Percentiles rank a stretch among this genome's conserved stretches.
phyloP scores from a whole-genome alignment of 2,888 invertebrate genomes.

The Tricholauxania praeusta region DNA sequence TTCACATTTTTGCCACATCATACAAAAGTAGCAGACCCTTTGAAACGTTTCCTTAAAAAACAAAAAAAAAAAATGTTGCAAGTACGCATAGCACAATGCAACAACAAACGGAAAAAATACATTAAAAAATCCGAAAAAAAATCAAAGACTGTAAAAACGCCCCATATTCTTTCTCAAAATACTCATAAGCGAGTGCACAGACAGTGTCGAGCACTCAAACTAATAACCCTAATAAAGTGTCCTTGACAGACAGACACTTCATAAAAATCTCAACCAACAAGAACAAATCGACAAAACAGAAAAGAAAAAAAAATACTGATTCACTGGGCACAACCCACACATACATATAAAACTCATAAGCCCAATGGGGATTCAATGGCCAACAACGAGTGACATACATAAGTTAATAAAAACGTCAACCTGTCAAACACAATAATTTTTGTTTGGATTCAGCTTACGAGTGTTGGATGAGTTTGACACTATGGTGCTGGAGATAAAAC shows the following conservation, averaged over 20 bases:
- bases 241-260: slow-evolving; percentile 51
- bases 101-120: too few species aligned
- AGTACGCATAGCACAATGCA: too few species aligned
- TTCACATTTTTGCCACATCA: too few species aligned
- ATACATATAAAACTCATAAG: not conserved
- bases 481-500: not conserved
- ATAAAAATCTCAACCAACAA: slow-evolving; percentile 50
- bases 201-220: slow-evolving; percentile 56
- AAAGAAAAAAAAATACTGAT: not conserved
- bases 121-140: too few species aligned
- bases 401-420: slow-evolving; percentile 46
- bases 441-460: slow-evolving; percentile 10
- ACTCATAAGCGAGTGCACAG: slow-evolving; percentile 4
- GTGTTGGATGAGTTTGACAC: not conserved
- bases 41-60: too few species aligned
- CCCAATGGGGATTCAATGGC: slow-evolving; percentile 15
- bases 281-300: slow-evolving; percentile 19
- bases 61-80: too few species aligned
- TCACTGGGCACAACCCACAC: not conserved
- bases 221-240: slow-evolving; percentile 66
- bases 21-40: too few species aligned
- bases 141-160: too few species aligned
- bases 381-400: slow-evolving; percentile 28
- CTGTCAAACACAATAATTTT: slow-evolving; percentile 43
- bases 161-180: too few species aligned